Percentiles rank a stretch among this genome's conserved stretches.
These are phyloP conservation scores for Melikaiella ostensackeni DNA, from an alignment of 2,888 invertebrate species.

Conservation along the genomic window DNA sequence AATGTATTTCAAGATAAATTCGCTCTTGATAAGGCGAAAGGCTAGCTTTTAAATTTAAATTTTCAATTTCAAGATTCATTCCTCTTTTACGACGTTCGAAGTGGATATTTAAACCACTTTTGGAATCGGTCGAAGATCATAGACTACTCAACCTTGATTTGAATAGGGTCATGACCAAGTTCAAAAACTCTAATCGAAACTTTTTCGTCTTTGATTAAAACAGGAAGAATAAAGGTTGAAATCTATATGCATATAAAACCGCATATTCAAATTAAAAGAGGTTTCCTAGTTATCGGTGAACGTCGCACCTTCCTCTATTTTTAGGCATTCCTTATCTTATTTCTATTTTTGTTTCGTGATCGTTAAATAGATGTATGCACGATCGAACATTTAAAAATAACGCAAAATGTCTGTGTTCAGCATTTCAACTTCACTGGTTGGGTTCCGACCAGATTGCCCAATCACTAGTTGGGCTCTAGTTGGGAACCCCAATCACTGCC, in stretches of 20 bases:
- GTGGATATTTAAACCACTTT: neutral
- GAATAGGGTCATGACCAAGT: neutral
- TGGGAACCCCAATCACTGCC: too few relatives aligned
- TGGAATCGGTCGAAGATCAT: neutral
- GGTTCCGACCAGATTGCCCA: too few relatives aligned
- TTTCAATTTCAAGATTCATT: neutral
- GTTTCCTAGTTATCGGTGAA: neutral
- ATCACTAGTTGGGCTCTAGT: too few relatives aligned
- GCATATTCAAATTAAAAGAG: neutral
- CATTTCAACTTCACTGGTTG: too few relatives aligned
- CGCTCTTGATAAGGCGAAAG: neutral
- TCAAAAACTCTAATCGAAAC: neutral
- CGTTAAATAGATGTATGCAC: neutral
- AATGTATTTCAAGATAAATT: neutral
- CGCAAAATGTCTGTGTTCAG: neutral
- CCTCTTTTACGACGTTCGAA: neutral
- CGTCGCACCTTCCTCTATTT: neutral
- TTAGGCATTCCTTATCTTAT: neutral
- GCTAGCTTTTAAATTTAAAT: neutral
- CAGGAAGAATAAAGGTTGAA: neutral
- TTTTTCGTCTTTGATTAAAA: neutral
- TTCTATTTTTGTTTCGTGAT: neutral
- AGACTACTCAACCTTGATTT: neutral
- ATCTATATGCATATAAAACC: neutral
- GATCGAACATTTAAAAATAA: conserved; percentile 23